Conservation (phyloP, 2,797 vertebrate species). For the Sorex maritimensis region DNA sequence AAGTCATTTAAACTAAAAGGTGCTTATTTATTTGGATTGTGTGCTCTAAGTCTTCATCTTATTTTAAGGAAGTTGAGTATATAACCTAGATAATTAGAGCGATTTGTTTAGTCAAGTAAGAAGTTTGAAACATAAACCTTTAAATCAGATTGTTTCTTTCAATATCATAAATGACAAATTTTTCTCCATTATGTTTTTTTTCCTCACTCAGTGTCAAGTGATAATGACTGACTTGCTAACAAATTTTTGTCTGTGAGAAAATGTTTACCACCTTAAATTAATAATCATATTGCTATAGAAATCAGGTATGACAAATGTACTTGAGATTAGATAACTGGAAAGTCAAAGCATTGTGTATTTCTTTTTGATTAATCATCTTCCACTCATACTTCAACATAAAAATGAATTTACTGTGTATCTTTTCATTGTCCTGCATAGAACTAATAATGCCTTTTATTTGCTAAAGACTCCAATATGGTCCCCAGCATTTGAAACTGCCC, state of each 20-base stretch:
- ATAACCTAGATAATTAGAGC: neutral
- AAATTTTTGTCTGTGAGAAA: neutral
- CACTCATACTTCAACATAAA: neutral
- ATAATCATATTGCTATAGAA: neutral
- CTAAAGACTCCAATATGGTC: neutral
- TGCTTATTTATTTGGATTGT: neutral
- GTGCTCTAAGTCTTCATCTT: neutral
- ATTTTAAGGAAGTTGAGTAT: neutral
- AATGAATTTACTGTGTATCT: neutral
- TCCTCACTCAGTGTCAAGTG: neutral
- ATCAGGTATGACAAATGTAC: neutral
- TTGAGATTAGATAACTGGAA: neutral
- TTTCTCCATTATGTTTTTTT: neutral
- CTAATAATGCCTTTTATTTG: neutral
- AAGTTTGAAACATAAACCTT: neutral
- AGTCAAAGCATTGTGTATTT: slow-evolving; percentile 9
- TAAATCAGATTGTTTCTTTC: neutral
- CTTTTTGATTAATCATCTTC: neutral
- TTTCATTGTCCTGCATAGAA: neutral
- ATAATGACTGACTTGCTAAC: neutral
- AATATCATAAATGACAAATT: neutral
- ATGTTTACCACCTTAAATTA: slow-evolving; percentile 28
- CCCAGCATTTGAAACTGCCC: neutral
- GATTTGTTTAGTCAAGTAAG: slow-evolving; percentile 18
- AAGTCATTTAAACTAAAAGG: slow-evolving; percentile 25